phyloP scores from a whole-genome alignment of 2,113 vertebrate genomes.

The Phalacrocorax brasilianus region DNA sequence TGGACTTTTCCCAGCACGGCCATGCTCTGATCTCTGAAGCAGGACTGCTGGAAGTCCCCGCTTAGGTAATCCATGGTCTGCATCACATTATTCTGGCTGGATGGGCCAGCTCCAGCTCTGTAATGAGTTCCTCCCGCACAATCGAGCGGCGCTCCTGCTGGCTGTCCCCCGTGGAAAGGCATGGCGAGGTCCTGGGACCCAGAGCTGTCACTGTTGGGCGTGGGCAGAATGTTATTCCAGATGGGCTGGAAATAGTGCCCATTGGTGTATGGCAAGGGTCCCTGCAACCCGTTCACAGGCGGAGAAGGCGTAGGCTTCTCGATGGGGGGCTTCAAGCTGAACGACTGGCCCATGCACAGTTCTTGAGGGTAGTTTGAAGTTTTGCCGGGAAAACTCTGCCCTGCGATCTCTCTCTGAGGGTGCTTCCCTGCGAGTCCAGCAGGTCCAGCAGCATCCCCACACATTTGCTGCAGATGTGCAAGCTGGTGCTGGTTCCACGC shows the following conservation, averaged over 20 bases:
- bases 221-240: conserved; percentile 97
- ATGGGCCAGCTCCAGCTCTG: conserved; percentile 84
- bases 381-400: conserved; percentile 85
- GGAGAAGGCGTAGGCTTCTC: conserved; percentile 95
- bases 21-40: conserved; percentile 97
- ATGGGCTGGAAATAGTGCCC: conserved; percentile 95
- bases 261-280: conserved; percentile 88
- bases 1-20: conserved; percentile 94
- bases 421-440: conserved; percentile 83
- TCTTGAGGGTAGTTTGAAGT: conserved; percentile 87
- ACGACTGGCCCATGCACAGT: conserved; percentile 93
- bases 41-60: conserved; percentile 97
- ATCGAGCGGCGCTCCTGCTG: conserved; percentile 86
- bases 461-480: conserved; percentile 88
- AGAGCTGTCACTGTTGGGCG: conserved; percentile 98
- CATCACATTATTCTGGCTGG: conserved; percentile 91
- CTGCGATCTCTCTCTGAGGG: conserved; percentile 78
- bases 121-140: conserved; percentile 89
- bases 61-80: conserved; percentile 96
- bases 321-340: conserved; percentile 88
- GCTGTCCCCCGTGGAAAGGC: conserved; percentile 88
- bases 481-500: conserved; percentile 96
- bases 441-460: conserved; percentile 81
- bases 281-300: conserved; percentile 89
- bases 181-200: conserved; percentile 94